Evolutionary conservation across 30 jellyfish, hydroid and myxozoan species (phyloP), one percentile per base, ranked within the genome.

Genomic region (Aurelia coerulea): DNA sequence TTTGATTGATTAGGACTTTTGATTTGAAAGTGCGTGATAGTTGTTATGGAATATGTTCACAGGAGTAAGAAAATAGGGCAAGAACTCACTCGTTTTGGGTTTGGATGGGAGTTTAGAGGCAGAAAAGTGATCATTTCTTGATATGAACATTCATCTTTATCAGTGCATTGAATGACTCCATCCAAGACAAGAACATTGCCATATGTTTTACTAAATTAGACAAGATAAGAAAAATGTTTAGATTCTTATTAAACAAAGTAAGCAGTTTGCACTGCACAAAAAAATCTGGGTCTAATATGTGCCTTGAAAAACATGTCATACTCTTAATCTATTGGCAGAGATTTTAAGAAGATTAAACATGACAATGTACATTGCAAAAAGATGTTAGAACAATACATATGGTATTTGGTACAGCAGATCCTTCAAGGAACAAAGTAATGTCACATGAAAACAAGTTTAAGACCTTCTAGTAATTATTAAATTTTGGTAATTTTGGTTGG

Each of bases 121-220:
- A 91, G 66, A 54, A 68, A 74, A 4, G 98, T 23, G 17, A 91
- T 91, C 98, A 91, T 91, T 73, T 91, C 98, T 86, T 86, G 96
- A 58, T 91, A 91, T 0, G 96, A 67, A 70, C 90, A 91, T 73
- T 91, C 98, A 80, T 91, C 98, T 62, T 79, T 68, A 18, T 63
- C 88, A 1, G 96, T 78, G 19, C 93, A 85, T 58, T 91, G 95
- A n/a, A 91, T 80, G 10, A 79, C 88, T 31, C 98, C 98, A 81
- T 91, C 98, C 34, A 91, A 85, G 17, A 91, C 98, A 58, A 91
- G 83, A 32, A 91, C 98, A 86, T 73, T 79, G 16, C 98, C 98
- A 80, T 85, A 85, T 33, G 94, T 62, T 46, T 91, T 86, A 73
- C 98, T 91, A 42, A n/a, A 64, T 16, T 32, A 10, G 60, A 6